Evolutionary conservation across 2,113 vertebrate genomes (phyloP).

Genomic region (Larimichthys crocea): DNA sequence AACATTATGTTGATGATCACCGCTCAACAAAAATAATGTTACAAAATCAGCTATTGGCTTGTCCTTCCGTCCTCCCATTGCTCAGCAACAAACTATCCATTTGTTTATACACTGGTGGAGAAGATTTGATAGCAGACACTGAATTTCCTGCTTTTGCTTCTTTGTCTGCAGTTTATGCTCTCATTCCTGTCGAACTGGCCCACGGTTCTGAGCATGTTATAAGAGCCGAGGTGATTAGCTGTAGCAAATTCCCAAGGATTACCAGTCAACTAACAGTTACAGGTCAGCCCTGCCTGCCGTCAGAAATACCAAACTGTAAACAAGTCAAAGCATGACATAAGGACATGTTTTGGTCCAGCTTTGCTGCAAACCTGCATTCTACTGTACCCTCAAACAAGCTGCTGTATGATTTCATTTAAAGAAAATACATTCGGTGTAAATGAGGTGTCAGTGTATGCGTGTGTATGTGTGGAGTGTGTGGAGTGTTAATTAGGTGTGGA

Average conservation of each 20-base stretch:
- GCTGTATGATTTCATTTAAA: conserved; percentile 34
- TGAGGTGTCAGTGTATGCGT: conserved; percentile 16
- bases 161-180: conserved; percentile 53
- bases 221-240: conserved; percentile 66
- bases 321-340: conserved; percentile 79
- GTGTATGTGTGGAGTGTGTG: conserved; percentile 10
- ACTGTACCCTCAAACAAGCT: conserved; percentile 22
- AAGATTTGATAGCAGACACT: conserved; percentile 46
- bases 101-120: conserved; percentile 65
- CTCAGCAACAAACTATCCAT: conserved; percentile 67
- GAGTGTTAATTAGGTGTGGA: conserved; percentile 76
- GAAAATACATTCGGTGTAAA: conserved; percentile 43
- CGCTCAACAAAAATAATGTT: conserved; percentile 75
- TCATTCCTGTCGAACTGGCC: conserved; percentile 51
- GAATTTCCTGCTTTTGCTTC: conserved; percentile 68
- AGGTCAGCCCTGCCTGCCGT: conserved; percentile 66
- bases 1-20: conserved; percentile 67
- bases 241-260: conserved; percentile 73
- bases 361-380: conserved; percentile 45
- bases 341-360: conserved; percentile 54
- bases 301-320: conserved; percentile 74
- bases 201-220: conserved; percentile 45
- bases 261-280: conserved; percentile 71
- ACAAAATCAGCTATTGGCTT: conserved; percentile 61
- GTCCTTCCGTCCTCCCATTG: conserved; percentile 64